Base-by-base conservation (phyloP, 2,888 invertebrate genomes). In the Luffia ferchaultella region DNA sequence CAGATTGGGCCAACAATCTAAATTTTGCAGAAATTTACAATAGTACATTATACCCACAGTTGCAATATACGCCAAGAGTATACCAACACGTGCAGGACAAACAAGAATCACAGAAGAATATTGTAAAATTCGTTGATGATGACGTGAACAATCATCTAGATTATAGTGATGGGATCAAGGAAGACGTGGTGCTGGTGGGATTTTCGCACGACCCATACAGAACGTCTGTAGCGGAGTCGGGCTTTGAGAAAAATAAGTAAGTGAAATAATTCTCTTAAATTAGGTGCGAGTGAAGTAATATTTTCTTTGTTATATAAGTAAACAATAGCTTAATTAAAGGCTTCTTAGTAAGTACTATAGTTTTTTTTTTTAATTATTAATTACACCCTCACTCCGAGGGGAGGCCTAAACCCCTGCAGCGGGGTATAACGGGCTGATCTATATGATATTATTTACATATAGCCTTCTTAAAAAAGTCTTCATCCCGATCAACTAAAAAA, bases 191-290 rank as follows among this genome's bases (percentile, higher is more conserved):
- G 0, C 57, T 82, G 41, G 73, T 80, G 0, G 80, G 79, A 1
- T 75, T 79, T 43, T 73, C 79, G 0, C 70, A 69, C 42, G 80
- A 80, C 54, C 82, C 82, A 0, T 83, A 70, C 51, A 68, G 80
- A 53, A 70, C 68, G 57, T 82, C 82, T 0, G 62, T 83, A 16
- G 79, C 77, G 1, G 73, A 73, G 19, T 67, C 66, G 3, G 79
- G 80, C 52, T 82, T 73, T 57, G 55, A 58, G 15, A 75, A 71
- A 12, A n/a, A n/a, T n/a, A 30, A 30, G 30, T 30, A 12, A 30
- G 30, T 30, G 30, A 7, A 12, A 30, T 12, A 3, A 30, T 30
- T 30, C 12, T 30, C n/a, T n/a, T n/a, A n/a, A n/a, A n/a, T n/a
- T n/a, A 53, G 80, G 80, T 20, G 72, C 76, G 9, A 76, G 80